Base-by-base conservation (phyloP, 2,113 vertebrate genomes). In the Colinus virginianus region DNA sequence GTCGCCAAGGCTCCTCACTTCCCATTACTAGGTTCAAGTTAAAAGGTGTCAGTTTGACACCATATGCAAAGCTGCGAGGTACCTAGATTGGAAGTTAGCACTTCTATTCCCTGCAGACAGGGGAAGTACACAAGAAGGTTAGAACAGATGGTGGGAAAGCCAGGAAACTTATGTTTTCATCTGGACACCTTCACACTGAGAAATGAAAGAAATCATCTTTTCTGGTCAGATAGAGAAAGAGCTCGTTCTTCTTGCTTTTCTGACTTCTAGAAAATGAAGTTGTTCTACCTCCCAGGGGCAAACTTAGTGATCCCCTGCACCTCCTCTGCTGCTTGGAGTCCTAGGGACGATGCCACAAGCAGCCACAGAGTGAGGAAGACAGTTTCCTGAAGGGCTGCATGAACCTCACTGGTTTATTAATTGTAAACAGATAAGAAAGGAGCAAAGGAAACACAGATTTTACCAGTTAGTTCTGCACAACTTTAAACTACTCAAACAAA, bases 21-120 rank as follows among this genome's bases (percentile, higher is more conserved):
- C 95, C 89, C 87, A 40, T 70, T 90, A 85, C 13, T 46, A 79
- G 84, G 87, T 87, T 92, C 64, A 74, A 89, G 76, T 70, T 9
- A 55, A 91, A 94, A 95, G 87, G 90, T 94, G 84, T 89, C 91
- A 90, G 78, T 92, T 95, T 96, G 87, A 95, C 89, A 93, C 84
- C 87, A 90, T 90, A 87, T 93, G 90, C 84, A 87, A 80, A 90
- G 84, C 81, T 92, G 84, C 89, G 82, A 89, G 78, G 55, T 43
- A 93, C 75, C 92, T 92, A 76, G 88, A 72, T 84, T 84, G 55
- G 78, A 92, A 92, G 89, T 94, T 94, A 89, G 87, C 89, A 89
- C 94, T 94, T 95, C 4, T 46, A 84, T 82, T 84, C 93, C 89
- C 87, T 63, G 32, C 78, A 84, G 96, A 83, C 64, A 51, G 71